A percentile compares a stretch with the other conserved stretches of the same genome.
These are phyloP conservation scores for Calameuta pallipes DNA, from an alignment of 2,888 invertebrate genomes.

Conservation along the genomic window DNA sequence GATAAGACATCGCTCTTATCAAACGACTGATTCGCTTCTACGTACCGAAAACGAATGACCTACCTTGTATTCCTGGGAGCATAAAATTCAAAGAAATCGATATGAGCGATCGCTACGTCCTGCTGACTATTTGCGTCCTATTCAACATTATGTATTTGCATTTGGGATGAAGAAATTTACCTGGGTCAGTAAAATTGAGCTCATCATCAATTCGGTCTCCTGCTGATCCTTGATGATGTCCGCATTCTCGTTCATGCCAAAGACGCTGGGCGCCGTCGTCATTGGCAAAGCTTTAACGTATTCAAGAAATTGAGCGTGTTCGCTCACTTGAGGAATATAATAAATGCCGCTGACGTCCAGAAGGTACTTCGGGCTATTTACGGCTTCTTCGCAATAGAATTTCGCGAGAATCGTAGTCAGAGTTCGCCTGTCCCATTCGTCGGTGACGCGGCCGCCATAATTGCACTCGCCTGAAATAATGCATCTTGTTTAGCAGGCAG, in stretches of 20 bases:
- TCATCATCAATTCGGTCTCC: slow-evolving; percentile 82
- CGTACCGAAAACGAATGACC: not conserved
- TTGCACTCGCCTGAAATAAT: slow-evolving; percentile 84
- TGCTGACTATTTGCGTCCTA: not conserved
- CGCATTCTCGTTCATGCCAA: slow-evolving; percentile 93
- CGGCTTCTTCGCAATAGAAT: slow-evolving; percentile 81
- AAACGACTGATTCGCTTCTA: too few relatives aligned
- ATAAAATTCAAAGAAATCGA: not conserved
- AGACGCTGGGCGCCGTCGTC: slow-evolving; percentile 83
- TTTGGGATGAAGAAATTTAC: slow-evolving; percentile 60
- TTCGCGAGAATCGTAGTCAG: slow-evolving; percentile 83
- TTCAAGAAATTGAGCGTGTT: slow-evolving; percentile 77
- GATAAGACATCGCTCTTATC: not conserved
- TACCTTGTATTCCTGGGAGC: not conserved
- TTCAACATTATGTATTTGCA: not conserved
- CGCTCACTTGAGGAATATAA: slow-evolving; percentile 78
- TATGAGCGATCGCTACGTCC: not conserved
- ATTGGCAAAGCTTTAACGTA: slow-evolving; percentile 81
- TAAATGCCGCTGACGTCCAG: slow-evolving; percentile 71
- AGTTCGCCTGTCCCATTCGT: slow-evolving; percentile 94
- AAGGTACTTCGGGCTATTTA: slow-evolving; percentile 64
- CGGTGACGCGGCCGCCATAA: slow-evolving; percentile 96
- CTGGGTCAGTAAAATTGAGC: slow-evolving; percentile 83
- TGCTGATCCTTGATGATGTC: slow-evolving; percentile 93
- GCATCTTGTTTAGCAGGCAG: not conserved